phyloP scores from a whole-genome alignment of 2,797 vertebrate species.

The Chelonia mydas region DNA sequence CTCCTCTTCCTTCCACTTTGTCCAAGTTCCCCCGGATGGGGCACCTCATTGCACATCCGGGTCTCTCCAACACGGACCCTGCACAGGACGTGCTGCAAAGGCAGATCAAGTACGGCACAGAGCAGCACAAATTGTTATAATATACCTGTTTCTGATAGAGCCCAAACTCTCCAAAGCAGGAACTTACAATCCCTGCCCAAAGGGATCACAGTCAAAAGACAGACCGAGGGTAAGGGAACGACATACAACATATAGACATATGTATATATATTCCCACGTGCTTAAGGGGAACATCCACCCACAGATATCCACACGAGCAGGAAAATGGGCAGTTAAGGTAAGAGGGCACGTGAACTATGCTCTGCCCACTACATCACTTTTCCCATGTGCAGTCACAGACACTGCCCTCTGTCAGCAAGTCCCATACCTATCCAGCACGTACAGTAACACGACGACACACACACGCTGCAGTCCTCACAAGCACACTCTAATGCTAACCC shows the following conservation, averaged over 20 bases:
- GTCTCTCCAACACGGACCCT: neutral
- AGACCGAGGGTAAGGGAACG: neutral
- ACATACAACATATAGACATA: no score
- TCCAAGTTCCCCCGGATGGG: no score
- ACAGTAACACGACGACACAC: neutral
- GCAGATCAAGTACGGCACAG: no score
- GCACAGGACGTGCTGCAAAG: neutral
- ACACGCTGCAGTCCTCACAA: neutral
- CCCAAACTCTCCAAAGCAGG: neutral
- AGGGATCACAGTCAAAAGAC: neutral
- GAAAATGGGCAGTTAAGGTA: neutral
- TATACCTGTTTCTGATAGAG: neutral
- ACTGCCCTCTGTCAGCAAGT: neutral
- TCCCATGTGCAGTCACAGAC: neutral
- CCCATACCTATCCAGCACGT: neutral
- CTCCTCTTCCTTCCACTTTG: no score
- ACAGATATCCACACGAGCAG: neutral
- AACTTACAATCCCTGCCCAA: neutral
- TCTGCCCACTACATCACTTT: neutral
- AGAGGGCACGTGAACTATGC: no score
- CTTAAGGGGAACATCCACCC: neutral
- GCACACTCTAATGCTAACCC: neutral
- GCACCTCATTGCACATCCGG: no score
- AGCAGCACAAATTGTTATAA: neutral
- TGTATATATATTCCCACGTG: neutral